Conservation (phyloP, 2,797 vertebrate genomes). For the Sternotherus odoratus region DNA sequence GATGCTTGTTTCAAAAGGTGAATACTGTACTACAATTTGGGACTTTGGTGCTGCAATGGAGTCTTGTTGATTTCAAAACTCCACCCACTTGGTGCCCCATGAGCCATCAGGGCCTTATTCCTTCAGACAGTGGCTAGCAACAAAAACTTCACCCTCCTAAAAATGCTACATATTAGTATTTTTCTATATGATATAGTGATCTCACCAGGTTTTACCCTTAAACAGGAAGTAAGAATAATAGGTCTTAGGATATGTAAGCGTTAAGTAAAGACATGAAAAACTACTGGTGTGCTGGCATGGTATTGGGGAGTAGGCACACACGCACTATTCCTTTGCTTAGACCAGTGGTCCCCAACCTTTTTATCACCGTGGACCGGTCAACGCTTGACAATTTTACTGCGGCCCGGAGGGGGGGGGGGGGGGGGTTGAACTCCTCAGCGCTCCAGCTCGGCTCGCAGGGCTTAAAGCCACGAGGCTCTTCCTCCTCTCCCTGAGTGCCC, state of each 20-base stretch:
- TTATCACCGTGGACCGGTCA: too few species aligned
- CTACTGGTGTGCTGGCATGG: too few species aligned
- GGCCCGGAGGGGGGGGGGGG: too few species aligned
- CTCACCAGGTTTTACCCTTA: background rate
- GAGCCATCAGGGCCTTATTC: background rate
- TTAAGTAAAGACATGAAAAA: too few species aligned
- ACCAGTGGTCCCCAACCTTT: too few species aligned
- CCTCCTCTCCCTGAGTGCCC: too few species aligned
- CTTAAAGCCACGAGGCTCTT: too few species aligned
- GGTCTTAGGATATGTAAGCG: background rate
- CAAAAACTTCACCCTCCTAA: background rate
- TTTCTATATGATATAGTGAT: rapidly evolving
- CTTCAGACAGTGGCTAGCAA: background rate
- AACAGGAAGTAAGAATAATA: background rate
- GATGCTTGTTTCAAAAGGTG: background rate
- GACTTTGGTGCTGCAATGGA: background rate
- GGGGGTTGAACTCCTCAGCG: too few species aligned
- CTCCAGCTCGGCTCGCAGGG: too few species aligned
- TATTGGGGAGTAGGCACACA: too few species aligned
- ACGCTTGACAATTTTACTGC: too few species aligned
- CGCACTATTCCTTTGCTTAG: too few species aligned
- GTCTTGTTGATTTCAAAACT: rapidly evolving
- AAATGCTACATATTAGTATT: background rate
- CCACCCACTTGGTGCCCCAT: background rate
- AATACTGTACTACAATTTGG: background rate